A percentile compares a stretch with the other conserved stretches of the same genome.
These are phyloP conservation scores for Augiades crinisus DNA, from an alignment of 2,888 invertebrate genomes.

Conservation along the genomic window DNA sequence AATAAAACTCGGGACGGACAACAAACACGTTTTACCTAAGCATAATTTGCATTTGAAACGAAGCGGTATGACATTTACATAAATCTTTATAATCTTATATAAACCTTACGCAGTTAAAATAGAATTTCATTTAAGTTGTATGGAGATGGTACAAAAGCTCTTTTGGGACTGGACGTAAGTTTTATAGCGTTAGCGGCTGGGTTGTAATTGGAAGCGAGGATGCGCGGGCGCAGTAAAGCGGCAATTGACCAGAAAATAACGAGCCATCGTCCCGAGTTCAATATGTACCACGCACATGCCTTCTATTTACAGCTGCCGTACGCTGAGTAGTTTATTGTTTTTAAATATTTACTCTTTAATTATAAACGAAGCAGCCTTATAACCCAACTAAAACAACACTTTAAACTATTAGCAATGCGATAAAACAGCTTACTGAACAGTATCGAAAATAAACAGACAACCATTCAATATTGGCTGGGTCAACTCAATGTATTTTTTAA, in stretches of 20 bases:
- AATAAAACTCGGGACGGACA: conserved; percentile 75
- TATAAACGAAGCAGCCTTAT: conserved; percentile 12
- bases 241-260: conserved; percentile 82
- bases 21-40: conserved; percentile 79
- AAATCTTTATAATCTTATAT: conserved; percentile 21
- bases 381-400: conserved; percentile 14
- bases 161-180: conserved; percentile 32
- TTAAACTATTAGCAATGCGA: conserved; percentile 13
- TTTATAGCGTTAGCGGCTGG: conserved; percentile 78
- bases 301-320: conserved; percentile 68
- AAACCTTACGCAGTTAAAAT: conserved; percentile 4
- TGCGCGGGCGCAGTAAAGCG: conserved; percentile 78
- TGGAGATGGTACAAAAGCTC: conserved; percentile 32
- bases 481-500: neutral
- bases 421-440: conserved; percentile 7
- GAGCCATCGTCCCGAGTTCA: conserved; percentile 60
- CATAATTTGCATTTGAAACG: conserved; percentile 69
- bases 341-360: conserved; percentile 45
- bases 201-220: conserved; percentile 79
- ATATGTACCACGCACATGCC: conserved; percentile 55
- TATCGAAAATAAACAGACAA: conserved; percentile 3
- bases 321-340: conserved; percentile 53
- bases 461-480: neutral
- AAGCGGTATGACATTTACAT: conserved; percentile 31
- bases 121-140: conserved; percentile 35